These are phyloP conservation scores for Cryptus armator DNA, from an alignment of 2,888 invertebrate genomes.

Conservation along the genomic window DNA sequence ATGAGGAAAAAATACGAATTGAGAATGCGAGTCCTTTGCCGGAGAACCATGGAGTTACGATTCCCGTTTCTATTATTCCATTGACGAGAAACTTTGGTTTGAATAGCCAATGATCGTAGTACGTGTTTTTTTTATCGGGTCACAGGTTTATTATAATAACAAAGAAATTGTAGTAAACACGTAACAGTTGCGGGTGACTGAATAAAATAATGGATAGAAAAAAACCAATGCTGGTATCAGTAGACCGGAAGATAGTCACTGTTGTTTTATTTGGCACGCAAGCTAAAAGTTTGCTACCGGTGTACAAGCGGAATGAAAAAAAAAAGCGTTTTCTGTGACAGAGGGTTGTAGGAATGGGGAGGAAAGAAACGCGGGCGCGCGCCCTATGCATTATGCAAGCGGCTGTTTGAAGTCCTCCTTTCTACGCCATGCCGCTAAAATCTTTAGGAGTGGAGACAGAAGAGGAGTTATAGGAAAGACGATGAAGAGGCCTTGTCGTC, in stretches of 20 bases:
- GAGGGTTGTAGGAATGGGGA: slow-evolving; percentile 41
- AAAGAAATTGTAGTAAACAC: not conserved
- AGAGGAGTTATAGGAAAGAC: slow-evolving; percentile 17
- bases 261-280: slow-evolving; percentile 24
- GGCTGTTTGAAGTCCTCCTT: slow-evolving; percentile 82
- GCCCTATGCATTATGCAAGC: slow-evolving; percentile 81
- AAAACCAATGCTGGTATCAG: too few species aligned
- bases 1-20: slow-evolving; percentile 11
- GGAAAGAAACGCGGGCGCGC: slow-evolving; percentile 67
- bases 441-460: slow-evolving; percentile 47
- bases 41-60: not conserved
- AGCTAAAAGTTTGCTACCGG: slow-evolving; percentile 79
- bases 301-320: slow-evolving; percentile 31
- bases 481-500: slow-evolving; percentile 42
- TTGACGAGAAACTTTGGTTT: not conserved
- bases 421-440: slow-evolving; percentile 74
- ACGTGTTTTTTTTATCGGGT: not conserved
- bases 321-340: slow-evolving; percentile 81
- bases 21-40: not conserved
- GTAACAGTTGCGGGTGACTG: not conserved
- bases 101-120: not conserved
- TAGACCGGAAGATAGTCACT: not conserved
- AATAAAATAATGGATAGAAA: not conserved
- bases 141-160: too few species aligned
- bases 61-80: not conserved